Evolutionary conservation across 2,888 invertebrate species (phyloP).

Genomic region (Odontomyia ornata): DNA sequence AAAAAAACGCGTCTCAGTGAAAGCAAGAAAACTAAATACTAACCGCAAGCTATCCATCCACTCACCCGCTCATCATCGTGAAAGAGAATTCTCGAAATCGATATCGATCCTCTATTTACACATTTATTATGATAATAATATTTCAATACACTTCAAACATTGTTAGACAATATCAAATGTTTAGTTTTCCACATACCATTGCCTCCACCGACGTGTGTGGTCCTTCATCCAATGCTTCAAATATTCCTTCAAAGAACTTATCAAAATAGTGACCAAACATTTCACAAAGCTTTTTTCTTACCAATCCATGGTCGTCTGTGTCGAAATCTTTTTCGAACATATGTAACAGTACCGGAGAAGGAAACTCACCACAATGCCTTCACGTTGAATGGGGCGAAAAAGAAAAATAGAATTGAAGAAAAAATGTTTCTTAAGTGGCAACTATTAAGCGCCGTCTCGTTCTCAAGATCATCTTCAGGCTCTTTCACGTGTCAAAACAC

Average conservation of each 20-base stretch:
- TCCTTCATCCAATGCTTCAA: not conserved
- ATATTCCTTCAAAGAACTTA: slow-evolving; percentile 25
- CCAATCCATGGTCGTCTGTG: not conserved
- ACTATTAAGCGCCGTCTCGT: slow-evolving; percentile 40
- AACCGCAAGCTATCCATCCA: not conserved
- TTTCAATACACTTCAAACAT: slow-evolving; percentile 24
- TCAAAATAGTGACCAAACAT: slow-evolving; percentile 37
- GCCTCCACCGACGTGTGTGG: slow-evolving; percentile 34
- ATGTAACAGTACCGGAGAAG: not conserved
- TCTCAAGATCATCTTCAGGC: slow-evolving; percentile 16
- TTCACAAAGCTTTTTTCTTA: slow-evolving; percentile 13
- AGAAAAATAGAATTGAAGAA: slow-evolving; percentile 19
- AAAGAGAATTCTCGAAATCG: slow-evolving; percentile 13
- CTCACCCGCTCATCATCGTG: not conserved
- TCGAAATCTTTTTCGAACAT: slow-evolving; percentile 11
- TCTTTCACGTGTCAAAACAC: slow-evolving; percentile 42
- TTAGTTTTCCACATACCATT: slow-evolving; percentile 21
- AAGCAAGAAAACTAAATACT: not conserved
- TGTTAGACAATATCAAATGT: slow-evolving; percentile 23
- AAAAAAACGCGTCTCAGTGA: not conserved
- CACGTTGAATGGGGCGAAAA: too few relatives aligned
- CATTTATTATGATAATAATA: slow-evolving; percentile 24
- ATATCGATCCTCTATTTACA: slow-evolving; percentile 34
- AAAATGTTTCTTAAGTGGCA: slow-evolving; percentile 23
- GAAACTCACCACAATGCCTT: too few relatives aligned